Base-by-base conservation (phyloP, 1,140 invertebrate species). In the Drosophila mojavensis region DNA sequence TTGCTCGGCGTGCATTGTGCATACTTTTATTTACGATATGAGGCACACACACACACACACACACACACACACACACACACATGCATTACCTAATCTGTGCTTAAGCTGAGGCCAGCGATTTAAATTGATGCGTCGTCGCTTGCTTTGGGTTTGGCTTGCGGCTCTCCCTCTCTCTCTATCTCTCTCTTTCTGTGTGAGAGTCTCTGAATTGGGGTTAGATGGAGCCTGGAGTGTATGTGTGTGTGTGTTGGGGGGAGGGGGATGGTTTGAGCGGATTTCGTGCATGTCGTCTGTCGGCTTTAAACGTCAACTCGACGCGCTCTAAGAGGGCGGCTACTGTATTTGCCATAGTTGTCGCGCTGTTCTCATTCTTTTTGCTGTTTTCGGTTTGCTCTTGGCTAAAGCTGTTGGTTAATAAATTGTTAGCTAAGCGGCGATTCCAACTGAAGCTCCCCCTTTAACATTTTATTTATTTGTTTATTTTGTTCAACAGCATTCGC, bases 281-380 rank as follows among this genome's bases (percentile, higher is more conserved):
- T 76, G 69, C 79, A 88, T 86, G 83, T 86, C 67, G 64, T 62
- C 68, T 86, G 82, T 88, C 82, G 79, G 79, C 83, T 86, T 86
- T 88, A 65, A 70, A 71, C 75, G 85, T 77, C 79, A 73, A 58
- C 67, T 88, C 43, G 43, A 54, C 66, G 69, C 50, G 45, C 64
- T 33, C 64, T 26, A 60, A 65, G 73, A 48, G 73, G 33, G 65
- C 48, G 59, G 41, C 72, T 58, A 60, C 63, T 69, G 74, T 64
- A 43, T 68, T 56, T 43, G 62, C 58, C 30, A 33, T 41, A 24
- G 36, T 36, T 79, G 70, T 58, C 54, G 59, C 58, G 28, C 28
- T 69, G 26, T 61, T 65, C 51, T 58, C 75, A 50, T 64, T 65
- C 50, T 50, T 71, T 26, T 45, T 66, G 58, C 20, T 24, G 20